Base-by-base conservation (phyloP, 2,797 vertebrate genomes). In the Darevskia mixta region DNA sequence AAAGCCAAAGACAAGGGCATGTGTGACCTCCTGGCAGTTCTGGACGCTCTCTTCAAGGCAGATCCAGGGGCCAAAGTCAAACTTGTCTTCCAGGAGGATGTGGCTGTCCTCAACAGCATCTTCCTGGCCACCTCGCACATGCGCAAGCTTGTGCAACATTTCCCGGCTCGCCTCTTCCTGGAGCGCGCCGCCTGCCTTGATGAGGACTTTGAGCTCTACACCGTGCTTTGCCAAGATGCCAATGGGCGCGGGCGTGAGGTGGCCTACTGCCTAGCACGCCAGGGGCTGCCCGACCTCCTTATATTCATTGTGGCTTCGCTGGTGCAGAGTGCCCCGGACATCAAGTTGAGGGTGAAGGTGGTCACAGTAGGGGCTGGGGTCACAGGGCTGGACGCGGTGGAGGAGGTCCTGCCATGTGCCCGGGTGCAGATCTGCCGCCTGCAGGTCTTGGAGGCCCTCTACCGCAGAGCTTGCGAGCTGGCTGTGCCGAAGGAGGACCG, bases 51-150 rank as follows among this genome's bases (percentile, higher is more conserved):
- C 29, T 92, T 92, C 82, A 88, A 88, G 66, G 35, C 71, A 1
- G 87, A 92, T n/a, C 35, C 67, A 0, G 82, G 81, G 0, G 89
- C 89, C 25, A 92, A 92, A 71, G 89, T 92, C 55, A 92, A 92
- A 29, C 85, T 90, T 23, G 91, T 92, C 15, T 92, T 92, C 67
- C 85, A 90, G 43, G 91, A 92, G 82, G 91, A 90, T 0, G 91
- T 82, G 71, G 89, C 91, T 0, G 83, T 92, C 79, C 89, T 92
- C 87, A 87, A 89, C 38, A 87, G 82, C 71, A 87, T 92, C 77
- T 92, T 92, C 83, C 23, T 90, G 67, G 73, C 82, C 64, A 92
- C 91, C 0, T 91, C 87, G 0, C 87, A 66, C 67, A 90, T 87
- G 91, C 27, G 77, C 9, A 18, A 64, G 8, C 66, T 89, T 35